phyloP scores from a whole-genome alignment of 2,113 vertebrate species.

The Petrocephalus microphthalmus region DNA sequence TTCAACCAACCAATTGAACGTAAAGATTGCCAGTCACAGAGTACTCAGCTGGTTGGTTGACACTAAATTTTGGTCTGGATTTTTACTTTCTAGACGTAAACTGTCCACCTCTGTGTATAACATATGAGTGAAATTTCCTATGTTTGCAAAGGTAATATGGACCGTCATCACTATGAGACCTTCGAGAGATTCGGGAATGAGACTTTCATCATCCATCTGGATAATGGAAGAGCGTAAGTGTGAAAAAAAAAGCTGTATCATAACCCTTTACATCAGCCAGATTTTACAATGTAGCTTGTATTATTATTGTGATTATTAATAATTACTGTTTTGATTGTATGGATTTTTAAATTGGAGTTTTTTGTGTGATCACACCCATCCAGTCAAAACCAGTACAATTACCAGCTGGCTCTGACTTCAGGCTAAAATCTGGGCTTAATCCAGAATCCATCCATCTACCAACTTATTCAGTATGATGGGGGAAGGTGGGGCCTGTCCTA shows the following conservation, averaged over 20 bases:
- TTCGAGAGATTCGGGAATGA: constrained; percentile 98
- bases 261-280: background rate
- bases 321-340: background rate
- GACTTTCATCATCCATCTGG: constrained; percentile 93
- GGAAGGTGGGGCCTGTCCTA: background rate
- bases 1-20: background rate
- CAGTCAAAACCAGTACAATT: background rate
- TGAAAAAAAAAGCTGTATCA: background rate
- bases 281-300: background rate
- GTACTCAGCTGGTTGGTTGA: background rate
- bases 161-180: constrained; percentile 95
- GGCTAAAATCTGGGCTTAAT: background rate
- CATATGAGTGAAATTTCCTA: background rate
- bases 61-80: background rate
- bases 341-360: background rate
- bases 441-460: background rate
- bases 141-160: constrained; percentile 82
- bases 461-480: background rate
- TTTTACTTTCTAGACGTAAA: background rate
- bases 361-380: background rate
- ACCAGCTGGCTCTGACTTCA: background rate
- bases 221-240: constrained; percentile 89
- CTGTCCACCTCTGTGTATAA: background rate
- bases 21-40: background rate
- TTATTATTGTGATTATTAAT: background rate